Evolutionary conservation across 2,888 invertebrate species (phyloP).

Genomic region (Watsonalla binaria): DNA sequence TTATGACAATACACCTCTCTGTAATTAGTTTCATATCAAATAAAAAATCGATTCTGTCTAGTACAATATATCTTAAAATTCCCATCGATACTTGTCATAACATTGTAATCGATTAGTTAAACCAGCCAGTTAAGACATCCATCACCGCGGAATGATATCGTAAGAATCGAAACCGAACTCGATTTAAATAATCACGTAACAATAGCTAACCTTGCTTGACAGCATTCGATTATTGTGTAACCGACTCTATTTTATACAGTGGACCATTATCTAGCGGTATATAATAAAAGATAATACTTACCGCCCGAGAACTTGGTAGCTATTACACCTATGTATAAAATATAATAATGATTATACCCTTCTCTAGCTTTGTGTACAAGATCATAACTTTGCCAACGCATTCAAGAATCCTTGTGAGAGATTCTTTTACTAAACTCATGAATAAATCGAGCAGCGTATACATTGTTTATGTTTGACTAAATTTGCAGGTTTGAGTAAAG

Average conservation of each 20-base stretch:
- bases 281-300: not conserved
- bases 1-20: not conserved
- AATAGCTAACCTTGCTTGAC: conserved; percentile 40
- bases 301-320: too few relatives aligned
- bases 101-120: conserved; percentile 31
- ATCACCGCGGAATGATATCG: conserved; percentile 30
- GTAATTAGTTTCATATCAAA: not conserved
- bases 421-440: too few relatives aligned
- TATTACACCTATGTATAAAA: too few relatives aligned
- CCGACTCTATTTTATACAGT: conserved; percentile 13
- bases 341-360: too few relatives aligned
- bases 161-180: conserved; percentile 34
- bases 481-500: too few relatives aligned
- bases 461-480: too few relatives aligned
- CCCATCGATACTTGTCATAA: conserved; percentile 21
- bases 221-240: conserved; percentile 27
- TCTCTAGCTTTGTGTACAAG: too few relatives aligned
- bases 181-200: conserved; percentile 46
- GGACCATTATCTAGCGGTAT: not conserved
- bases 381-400: too few relatives aligned
- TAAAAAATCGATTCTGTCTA: not conserved
- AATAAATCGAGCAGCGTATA: too few relatives aligned
- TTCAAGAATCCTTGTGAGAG: too few relatives aligned
- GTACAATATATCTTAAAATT: not conserved
- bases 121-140: conserved; percentile 26